Evolutionary conservation across 2,797 vertebrate genomes (phyloP), one percentile per base, ranked within the genome.

Genomic region (Fistularia tabacaria): DNA sequence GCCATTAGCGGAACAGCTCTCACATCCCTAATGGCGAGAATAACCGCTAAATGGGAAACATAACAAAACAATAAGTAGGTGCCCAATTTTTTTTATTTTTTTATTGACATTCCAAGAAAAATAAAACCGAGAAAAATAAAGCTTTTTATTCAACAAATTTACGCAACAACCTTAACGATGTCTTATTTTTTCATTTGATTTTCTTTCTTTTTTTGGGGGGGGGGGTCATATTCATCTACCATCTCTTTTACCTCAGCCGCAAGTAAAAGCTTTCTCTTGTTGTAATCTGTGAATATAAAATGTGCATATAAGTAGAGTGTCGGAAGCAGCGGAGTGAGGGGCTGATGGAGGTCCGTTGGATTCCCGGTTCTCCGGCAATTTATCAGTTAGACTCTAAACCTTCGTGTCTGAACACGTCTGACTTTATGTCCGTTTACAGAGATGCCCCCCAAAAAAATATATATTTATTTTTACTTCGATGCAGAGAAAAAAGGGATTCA

Each of bases 241-340:
- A 64, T 59, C 65, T 74, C 45, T 64, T 56, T 42, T 63, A 67
- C 64, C 69, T 74, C 62, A 38, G 63, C 66, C 25, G 25, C 25
- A 25, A 25, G 25, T 51, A 76, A 75, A 74, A 76, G 74, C 76
- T 77, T 79, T 80, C 63, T 54, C 69, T 25, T 3, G 66, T 72
- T 76, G 69, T 70, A 49, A 61, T 57, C 57, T 59, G 69, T 54
- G 60, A 69, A 79, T 71, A 61, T 36, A 51, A 58, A 64, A 68
- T 72, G 51, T 55, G 54, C 63, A 65, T 54, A 1, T 8, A 66
- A 42, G 66, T 48, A 3, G 0, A 13, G 3, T 36, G 51, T 50
- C 10, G 59, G 68, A 64, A 52, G 61, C 25, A 25, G 25, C 25
- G 5, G 25, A 25, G 5, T 25, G 25, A 25, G 25, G 2, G 25